Percentiles rank a stretch among this genome's conserved stretches.
Evolutionary conservation across 64 coral and sea anemone genomes (phyloP).

Genomic region (Stichodactyla mertensii): DNA sequence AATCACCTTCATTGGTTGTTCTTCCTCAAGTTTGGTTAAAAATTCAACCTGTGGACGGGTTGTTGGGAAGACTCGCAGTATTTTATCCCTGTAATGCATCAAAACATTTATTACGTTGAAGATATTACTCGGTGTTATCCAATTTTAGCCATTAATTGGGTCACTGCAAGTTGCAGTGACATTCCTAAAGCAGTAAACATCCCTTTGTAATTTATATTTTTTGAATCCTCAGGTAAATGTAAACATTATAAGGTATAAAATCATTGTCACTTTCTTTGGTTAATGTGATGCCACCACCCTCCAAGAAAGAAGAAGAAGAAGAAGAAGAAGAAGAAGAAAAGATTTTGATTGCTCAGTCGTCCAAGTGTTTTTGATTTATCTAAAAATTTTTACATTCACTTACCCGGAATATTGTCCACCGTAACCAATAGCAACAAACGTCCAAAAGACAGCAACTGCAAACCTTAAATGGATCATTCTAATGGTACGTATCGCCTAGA

Average conservation of each 20-base stretch:
- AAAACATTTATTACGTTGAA: neutral
- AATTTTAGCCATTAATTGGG: too few species aligned
- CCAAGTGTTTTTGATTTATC: neutral
- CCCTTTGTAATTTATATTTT: too few species aligned
- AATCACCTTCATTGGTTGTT: neutral
- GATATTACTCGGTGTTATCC: neutral
- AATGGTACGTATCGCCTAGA: neutral
- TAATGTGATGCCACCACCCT: neutral
- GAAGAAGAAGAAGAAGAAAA: too few species aligned
- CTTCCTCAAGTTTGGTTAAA: neutral
- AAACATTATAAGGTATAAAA: neutral
- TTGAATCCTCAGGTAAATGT: too few species aligned
- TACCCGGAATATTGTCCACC: neutral
- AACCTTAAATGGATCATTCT: neutral
- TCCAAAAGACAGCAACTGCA: neutral
- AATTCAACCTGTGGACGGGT: neutral
- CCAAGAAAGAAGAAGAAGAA: neutral
- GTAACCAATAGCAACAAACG: conserved; percentile 2
- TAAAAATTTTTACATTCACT: neutral
- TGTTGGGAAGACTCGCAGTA: neutral
- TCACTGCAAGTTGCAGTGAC: too few species aligned
- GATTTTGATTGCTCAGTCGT: neutral
- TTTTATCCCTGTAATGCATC: neutral
- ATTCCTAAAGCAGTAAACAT: too few species aligned
- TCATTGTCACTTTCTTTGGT: neutral